Evolutionary conservation across 2,797 vertebrate genomes (phyloP), one percentile per base, ranked within the genome.

Genomic region (Aeoliscus strigatus): DNA sequence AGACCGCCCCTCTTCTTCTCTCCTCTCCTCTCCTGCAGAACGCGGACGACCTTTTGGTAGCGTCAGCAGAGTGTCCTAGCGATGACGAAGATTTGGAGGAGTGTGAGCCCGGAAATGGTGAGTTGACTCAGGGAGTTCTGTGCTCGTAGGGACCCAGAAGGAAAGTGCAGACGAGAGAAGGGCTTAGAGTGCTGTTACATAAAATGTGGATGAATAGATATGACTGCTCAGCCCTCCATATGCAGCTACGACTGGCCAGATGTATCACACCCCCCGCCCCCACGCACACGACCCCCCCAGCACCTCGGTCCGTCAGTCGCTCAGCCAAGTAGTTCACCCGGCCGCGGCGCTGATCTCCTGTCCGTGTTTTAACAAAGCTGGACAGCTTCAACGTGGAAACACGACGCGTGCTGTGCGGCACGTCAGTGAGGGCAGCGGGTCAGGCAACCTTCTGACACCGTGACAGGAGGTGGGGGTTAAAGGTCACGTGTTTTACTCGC

Each of bases 21-120:
- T 10, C 38, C 39, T 66, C 4, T 21, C 18, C 18, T 21, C 18
- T 6, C 18, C 18, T 75, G n/a, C 79, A 94, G 92, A 94, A 93
- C 81, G 91, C 90, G 9, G 93, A 94, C 53, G 93, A 94, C 73
- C 85, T 94, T 51, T 85, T 94, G 68, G 93, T 94, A 76, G 92
- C 92, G 37, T 94, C 93, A 0, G 93, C 92, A 1, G 93, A 94
- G 74, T 94, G 93, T 79, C 92, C 93, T 4, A 94, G 92, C 1
- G 93, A 96, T 46, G 93, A 96, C 6, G 93, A 96, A 76, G 93
- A 96, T 81, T 80, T 96, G 70, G 93, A 96, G 81, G 93, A 96
- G 82, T 95, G 93, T 45, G 93, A 94, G 55, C 91, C 91, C 44
- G 93, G 91, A 86, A 93, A 93, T 77, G 93, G 93, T 95, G 91